phyloP scores from a whole-genome alignment of 2,113 vertebrate genomes.

The Rhegmatorhina hoffmannsi region DNA sequence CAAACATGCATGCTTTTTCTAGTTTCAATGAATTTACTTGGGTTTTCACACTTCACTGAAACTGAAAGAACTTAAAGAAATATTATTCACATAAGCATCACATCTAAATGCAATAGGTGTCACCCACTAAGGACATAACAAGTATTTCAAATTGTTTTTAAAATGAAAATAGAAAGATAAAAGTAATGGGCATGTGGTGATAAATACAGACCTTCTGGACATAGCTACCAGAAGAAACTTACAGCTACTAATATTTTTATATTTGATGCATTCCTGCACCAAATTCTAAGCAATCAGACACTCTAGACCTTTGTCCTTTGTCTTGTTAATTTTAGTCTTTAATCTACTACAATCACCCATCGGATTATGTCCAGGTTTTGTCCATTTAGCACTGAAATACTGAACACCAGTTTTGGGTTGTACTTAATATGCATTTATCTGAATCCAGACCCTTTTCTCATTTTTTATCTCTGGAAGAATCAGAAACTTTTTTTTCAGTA shows the following conservation, averaged over 20 bases:
- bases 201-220: neutral
- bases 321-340: neutral
- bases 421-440: neutral
- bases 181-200: neutral
- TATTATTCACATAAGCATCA: neutral
- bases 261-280: neutral
- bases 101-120: neutral
- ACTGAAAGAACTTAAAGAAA: neutral
- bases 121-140: neutral
- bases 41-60: neutral
- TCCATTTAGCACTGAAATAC: neutral
- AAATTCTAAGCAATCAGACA: neutral
- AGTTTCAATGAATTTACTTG: neutral
- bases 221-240: neutral
- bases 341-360: rapidly evolving
- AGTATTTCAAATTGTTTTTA: neutral
- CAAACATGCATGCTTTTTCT: neutral
- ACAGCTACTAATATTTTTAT: neutral
- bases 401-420: neutral
- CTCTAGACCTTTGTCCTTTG: neutral
- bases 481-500: neutral
- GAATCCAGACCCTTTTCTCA: neutral
- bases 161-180: neutral
- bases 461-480: neutral
- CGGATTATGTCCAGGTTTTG: neutral